phyloP scores from a whole-genome alignment of 2,888 invertebrate genomes.

The Drosophila borealis region DNA sequence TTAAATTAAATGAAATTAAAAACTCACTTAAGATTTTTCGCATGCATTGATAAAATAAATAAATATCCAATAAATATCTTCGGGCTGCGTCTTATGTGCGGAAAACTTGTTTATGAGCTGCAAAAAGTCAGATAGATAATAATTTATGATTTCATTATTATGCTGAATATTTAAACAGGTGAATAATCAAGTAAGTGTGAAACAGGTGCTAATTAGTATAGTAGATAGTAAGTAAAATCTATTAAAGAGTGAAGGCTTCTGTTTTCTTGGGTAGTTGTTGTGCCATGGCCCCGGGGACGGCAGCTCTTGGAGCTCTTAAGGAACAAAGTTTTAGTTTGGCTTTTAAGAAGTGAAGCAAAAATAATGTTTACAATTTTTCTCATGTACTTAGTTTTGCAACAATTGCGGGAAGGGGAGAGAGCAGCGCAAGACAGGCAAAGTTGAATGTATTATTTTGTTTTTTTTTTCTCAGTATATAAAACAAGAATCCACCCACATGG shows the following conservation, averaged over 20 bases:
- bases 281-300: neutral
- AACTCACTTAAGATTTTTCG: neutral
- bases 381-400: conserved; percentile 42
- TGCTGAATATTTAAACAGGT: neutral
- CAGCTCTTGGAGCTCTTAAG: conserved; percentile 7
- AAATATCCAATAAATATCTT: conserved; percentile 3
- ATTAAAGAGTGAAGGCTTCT: conserved; percentile 2
- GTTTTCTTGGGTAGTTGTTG: neutral
- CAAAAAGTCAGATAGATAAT: neutral
- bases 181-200: conserved; percentile 13
- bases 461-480: conserved; percentile 53
- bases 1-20: too few relatives aligned
- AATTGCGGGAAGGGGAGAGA: conserved; percentile 1
- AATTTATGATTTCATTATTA: neutral
- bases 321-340: conserved; percentile 31
- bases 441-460: conserved; percentile 56
- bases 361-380: conserved; percentile 53
- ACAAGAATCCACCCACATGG: conserved; percentile 43
- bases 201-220: conserved; percentile 39
- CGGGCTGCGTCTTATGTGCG: neutral
- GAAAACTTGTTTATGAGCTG: neutral
- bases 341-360: conserved; percentile 33
- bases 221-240: conserved; percentile 32
- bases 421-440: conserved; percentile 46
- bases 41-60: neutral